A percentile compares a stretch with the other conserved stretches of the same genome.
Conservation (phyloP, 2,888 invertebrate genomes). For the Spodoptera picta region DNA sequence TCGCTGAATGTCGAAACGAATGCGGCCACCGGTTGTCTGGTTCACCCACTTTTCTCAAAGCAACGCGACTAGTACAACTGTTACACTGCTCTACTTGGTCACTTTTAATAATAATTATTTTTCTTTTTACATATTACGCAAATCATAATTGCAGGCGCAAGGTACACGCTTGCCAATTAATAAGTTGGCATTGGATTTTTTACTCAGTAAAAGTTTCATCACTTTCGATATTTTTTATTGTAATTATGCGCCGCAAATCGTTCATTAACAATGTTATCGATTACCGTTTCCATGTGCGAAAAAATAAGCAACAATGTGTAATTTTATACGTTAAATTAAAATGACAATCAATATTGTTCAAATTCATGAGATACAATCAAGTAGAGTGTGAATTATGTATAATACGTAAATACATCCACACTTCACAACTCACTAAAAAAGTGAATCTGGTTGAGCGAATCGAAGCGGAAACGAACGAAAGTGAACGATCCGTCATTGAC, state of each 20-base stretch:
- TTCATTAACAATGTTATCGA: slow-evolving; percentile 38
- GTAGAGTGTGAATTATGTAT: slow-evolving; percentile 8
- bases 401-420: not conserved
- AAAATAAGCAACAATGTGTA: not conserved
- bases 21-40: slow-evolving; percentile 61
- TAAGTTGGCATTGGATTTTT: slow-evolving; percentile 35
- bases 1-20: slow-evolving; percentile 71
- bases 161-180: slow-evolving; percentile 35
- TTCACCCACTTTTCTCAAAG: slow-evolving; percentile 82
- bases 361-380: slow-evolving; percentile 14
- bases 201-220: slow-evolving; percentile 28
- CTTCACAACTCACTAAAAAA: slow-evolving; percentile 14
- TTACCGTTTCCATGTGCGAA: slow-evolving; percentile 24
- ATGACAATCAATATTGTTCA: not conserved
- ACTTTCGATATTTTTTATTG: slow-evolving; percentile 40
- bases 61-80: slow-evolving; percentile 67
- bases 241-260: slow-evolving; percentile 27
- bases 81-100: slow-evolving; percentile 61
- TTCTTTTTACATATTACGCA: slow-evolving; percentile 55
- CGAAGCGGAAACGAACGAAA: slow-evolving; percentile 72
- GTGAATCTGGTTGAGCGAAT: slow-evolving; percentile 38
- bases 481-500: slow-evolving; percentile 78
- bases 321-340: slow-evolving; percentile 21
- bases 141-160: slow-evolving; percentile 54
- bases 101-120: slow-evolving; percentile 49